Conservation (phyloP, 2,888 invertebrate species). For the Leucophora obtusa region DNA sequence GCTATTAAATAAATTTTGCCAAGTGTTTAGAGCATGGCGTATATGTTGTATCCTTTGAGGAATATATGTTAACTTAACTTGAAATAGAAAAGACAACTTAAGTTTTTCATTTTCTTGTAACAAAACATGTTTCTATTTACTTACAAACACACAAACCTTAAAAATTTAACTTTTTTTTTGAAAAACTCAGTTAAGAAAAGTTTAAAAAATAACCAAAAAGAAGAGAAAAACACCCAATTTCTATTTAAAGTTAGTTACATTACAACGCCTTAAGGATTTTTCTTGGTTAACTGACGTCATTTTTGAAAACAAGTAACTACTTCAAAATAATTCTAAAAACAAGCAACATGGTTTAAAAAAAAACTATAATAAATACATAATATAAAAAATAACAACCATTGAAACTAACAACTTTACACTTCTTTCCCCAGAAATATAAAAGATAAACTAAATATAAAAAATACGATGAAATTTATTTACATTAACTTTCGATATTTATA, state of each 20-base stretch:
- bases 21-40: not conserved
- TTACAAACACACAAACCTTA: not conserved
- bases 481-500: not conserved
- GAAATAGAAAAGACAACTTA: not conserved
- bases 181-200: not conserved
- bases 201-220: not conserved
- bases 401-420: slow-evolving; percentile 29
- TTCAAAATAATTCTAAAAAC: not conserved
- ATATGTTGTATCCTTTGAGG: not conserved
- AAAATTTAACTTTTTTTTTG: not conserved
- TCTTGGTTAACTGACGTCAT: slow-evolving; percentile 39
- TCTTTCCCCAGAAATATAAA: not conserved
- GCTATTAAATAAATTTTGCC: not conserved
- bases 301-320: slow-evolving; percentile 13
- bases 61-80: not conserved
- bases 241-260: slow-evolving; percentile 41
- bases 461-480: not conserved
- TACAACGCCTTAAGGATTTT: slow-evolving; percentile 40
- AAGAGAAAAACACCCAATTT: slow-evolving; percentile 11
- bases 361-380: not conserved
- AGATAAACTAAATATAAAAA: not conserved
- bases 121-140: not conserved
- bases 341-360: slow-evolving; percentile 3
- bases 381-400: slow-evolving; percentile 11
- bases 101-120: not conserved